Percentiles rank a stretch among this genome's conserved stretches.
Conservation (phyloP, 2,888 invertebrate genomes). For the Oscheius sp. region DNA sequence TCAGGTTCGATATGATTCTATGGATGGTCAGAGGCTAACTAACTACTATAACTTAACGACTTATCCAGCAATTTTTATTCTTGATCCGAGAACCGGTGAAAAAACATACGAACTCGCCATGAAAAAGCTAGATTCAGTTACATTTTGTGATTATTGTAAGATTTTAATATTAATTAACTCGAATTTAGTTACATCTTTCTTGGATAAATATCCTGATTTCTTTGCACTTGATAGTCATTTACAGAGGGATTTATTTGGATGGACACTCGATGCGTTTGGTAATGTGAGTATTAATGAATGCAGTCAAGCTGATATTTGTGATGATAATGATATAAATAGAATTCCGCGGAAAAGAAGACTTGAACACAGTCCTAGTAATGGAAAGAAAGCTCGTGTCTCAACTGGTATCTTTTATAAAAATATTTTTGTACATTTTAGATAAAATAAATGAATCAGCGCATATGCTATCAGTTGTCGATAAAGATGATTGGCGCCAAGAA, state of each 20-base stretch:
- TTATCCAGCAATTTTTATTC: constrained; percentile 57
- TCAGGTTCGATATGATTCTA: constrained; percentile 39
- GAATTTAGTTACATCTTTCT: constrained; percentile 53
- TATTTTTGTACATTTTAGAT: constrained; percentile 1
- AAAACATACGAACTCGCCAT: constrained; percentile 34
- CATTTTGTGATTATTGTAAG: constrained; percentile 51
- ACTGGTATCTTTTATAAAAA: too few species aligned
- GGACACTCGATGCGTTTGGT: constrained; percentile 13
- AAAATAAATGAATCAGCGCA: constrained; percentile 38
- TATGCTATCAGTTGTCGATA: constrained; percentile 34
- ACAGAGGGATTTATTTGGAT: not conserved
- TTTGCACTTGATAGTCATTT: constrained; percentile 42
- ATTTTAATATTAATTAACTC: not conserved
- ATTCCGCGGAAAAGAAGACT: constrained; percentile 8
- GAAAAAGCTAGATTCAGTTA: constrained; percentile 41
- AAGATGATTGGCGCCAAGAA: constrained; percentile 46
- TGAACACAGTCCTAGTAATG: not conserved
- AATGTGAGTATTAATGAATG: too few species aligned
- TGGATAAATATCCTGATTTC: constrained; percentile 56
- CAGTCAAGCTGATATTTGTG: constrained; percentile 8
- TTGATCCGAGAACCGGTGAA: constrained; percentile 63
- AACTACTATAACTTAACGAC: constrained; percentile 45
- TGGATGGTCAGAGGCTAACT: constrained; percentile 47
- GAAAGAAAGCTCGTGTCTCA: too few species aligned
- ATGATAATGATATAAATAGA: not conserved